phyloP scores from a whole-genome alignment of 2,888 invertebrate genomes.

The Microchrysa polita region DNA sequence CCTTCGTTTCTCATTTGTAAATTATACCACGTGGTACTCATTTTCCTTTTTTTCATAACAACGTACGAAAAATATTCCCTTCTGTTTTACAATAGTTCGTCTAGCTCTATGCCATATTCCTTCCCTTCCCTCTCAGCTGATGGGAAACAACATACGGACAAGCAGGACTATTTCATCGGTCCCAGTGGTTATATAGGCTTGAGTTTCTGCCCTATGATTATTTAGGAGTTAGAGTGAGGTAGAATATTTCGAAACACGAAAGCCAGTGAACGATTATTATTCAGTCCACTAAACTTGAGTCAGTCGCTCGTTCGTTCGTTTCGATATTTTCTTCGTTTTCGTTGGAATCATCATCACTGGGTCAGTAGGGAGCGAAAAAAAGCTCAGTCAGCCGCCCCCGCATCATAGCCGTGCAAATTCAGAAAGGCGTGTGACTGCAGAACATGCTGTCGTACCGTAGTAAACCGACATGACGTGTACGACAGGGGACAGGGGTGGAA shows the following conservation, averaged over 20 bases:
- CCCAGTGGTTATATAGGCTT: background rate
- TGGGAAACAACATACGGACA: background rate
- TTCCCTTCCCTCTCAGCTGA: background rate
- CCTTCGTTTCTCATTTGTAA: constrained; percentile 12
- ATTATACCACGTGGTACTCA: constrained; percentile 23
- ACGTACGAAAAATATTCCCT: background rate
- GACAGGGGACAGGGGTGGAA: no score
- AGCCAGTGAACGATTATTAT: constrained; percentile 5
- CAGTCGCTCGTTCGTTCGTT: no score
- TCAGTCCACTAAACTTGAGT: constrained; percentile 9
- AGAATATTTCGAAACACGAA: background rate
- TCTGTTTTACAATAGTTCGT: background rate
- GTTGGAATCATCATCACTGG: constrained; percentile 15
- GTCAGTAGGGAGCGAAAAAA: constrained; percentile 30
- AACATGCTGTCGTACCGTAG: background rate
- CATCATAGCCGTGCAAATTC: constrained; percentile 7
- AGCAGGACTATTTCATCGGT: constrained; percentile 1
- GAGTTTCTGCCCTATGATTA: background rate
- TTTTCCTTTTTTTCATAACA: background rate
- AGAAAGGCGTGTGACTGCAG: background rate
- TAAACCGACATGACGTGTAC: background rate
- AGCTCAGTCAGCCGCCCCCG: constrained; percentile 23
- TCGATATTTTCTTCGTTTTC: no score
- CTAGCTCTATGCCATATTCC: background rate
- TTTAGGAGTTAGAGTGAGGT: background rate